phyloP scores from a whole-genome alignment of 1,140 invertebrate species.

The Dufourea novaeangliae region DNA sequence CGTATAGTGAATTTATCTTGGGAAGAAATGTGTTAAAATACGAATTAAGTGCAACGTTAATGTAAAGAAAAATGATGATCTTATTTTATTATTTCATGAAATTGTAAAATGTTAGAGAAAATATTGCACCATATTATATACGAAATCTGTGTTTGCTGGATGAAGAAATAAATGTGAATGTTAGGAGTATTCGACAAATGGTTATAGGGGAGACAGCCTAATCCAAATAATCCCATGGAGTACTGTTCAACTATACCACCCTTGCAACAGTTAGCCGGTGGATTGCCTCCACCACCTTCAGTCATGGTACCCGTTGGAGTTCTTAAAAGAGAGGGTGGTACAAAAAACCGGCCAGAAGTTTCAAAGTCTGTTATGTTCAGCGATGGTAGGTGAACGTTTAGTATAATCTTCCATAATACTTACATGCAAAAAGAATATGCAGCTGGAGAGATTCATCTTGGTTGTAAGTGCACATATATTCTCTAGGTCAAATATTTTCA shows the following conservation, averaged over 20 bases:
- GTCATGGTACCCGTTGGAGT: constrained; percentile 94
- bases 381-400: constrained; percentile 84
- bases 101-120: background rate
- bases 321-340: constrained; percentile 87
- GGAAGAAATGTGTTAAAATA: no score
- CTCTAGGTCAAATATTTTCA: background rate
- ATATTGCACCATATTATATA: constrained; percentile 1
- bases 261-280: constrained; percentile 86
- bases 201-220: constrained; percentile 84
- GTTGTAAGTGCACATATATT: background rate
- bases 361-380: constrained; percentile 94
- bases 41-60: no score
- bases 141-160: constrained; percentile 56
- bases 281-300: constrained; percentile 84
- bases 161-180: constrained; percentile 82
- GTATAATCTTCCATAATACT: background rate
- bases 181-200: constrained; percentile 84
- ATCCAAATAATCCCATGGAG: constrained; percentile 95
- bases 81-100: background rate
- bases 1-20: no score
- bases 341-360: constrained; percentile 83
- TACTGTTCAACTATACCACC: constrained; percentile 94
- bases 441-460: background rate
- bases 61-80: no score
- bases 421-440: background rate